A percentile compares a stretch with the other conserved stretches of the same genome.
These are phyloP conservation scores for Aplodontia rufa DNA, from an alignment of 2,113 vertebrate species.

Conservation along the genomic window DNA sequence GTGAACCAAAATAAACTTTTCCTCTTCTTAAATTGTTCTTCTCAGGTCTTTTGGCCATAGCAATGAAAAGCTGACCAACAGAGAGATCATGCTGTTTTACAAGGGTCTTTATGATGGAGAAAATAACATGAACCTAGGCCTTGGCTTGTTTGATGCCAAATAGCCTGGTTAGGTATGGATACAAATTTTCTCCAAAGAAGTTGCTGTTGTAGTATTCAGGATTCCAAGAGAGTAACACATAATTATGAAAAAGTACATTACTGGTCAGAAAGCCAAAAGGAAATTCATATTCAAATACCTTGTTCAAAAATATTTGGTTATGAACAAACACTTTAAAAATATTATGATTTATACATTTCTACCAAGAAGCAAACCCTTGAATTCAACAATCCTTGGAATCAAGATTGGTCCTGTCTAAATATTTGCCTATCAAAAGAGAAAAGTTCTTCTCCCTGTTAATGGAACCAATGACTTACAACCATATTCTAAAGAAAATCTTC, in stretches of 20 bases:
- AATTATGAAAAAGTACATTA: not conserved
- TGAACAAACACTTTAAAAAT: conserved; percentile 29
- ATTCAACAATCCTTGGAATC: not conserved
- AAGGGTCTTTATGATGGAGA: not conserved
- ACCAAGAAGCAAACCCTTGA: not conserved
- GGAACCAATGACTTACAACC: conserved; percentile 9
- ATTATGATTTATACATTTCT: conserved; percentile 8
- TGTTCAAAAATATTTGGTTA: conserved; percentile 35
- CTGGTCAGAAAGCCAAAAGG: conserved; percentile 23
- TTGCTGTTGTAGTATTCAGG: not conserved
- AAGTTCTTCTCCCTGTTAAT: not conserved
- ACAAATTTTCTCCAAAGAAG: not conserved
- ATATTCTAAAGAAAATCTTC: conserved; percentile 43
- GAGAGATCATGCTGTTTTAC: not conserved
- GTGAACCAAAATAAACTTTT: too few relatives aligned
- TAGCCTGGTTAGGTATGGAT: not conserved
- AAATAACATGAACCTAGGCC: not conserved
- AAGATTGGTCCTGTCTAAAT: not conserved
- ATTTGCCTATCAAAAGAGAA: conserved; percentile 19
- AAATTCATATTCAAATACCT: not conserved
- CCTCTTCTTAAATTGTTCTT: too few relatives aligned
- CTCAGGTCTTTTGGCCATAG: too few relatives aligned
- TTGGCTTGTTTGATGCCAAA: not conserved
- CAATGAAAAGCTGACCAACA: too few relatives aligned
- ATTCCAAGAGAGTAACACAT: not conserved